These are phyloP conservation scores for Eulithis testata DNA, from an alignment of 2,888 invertebrate species.

Conservation along the genomic window DNA sequence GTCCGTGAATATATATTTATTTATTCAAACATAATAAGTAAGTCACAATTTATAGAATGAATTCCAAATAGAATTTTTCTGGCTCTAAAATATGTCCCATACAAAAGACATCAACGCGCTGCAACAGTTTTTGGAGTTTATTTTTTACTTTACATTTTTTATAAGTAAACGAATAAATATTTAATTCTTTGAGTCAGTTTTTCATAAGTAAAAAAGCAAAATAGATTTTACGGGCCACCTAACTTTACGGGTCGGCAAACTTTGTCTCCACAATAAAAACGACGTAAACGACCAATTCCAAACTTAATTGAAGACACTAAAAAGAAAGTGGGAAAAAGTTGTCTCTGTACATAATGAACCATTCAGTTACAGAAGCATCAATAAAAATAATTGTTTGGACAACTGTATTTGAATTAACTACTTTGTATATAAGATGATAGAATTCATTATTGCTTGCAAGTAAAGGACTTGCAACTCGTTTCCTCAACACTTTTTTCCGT, in stretches of 20 bases:
- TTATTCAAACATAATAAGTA: too few relatives aligned
- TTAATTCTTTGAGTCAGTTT: too few relatives aligned
- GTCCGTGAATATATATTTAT: too few relatives aligned
- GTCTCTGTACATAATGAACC: conserved; percentile 41
- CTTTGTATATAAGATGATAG: conserved; percentile 18
- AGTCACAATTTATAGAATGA: too few relatives aligned
- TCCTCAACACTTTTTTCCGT: conserved; percentile 58
- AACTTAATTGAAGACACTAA: conserved; percentile 26
- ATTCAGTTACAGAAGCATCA: conserved; percentile 35
- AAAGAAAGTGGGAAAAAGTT: conserved; percentile 43
- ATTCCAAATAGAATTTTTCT: too few relatives aligned
- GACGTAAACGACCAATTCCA: conserved; percentile 10
- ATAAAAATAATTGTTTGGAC: conserved; percentile 31
- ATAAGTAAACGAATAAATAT: too few relatives aligned
- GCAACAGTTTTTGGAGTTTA: neutral
- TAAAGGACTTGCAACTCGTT: conserved; percentile 38
- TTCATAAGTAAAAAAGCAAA: too few relatives aligned
- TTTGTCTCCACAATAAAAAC: neutral
- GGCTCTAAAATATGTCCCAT: neutral
- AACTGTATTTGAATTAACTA: conserved; percentile 15
- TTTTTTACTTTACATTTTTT: neutral
- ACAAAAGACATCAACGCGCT: conserved; percentile 24
- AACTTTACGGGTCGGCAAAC: neutral
- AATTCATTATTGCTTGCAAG: conserved; percentile 23
- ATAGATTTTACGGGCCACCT: too few relatives aligned